A percentile compares a stretch with the other conserved stretches of the same genome.
Conservation (phyloP, 2,888 invertebrate genomes). For the Nomada goodeniana region DNA sequence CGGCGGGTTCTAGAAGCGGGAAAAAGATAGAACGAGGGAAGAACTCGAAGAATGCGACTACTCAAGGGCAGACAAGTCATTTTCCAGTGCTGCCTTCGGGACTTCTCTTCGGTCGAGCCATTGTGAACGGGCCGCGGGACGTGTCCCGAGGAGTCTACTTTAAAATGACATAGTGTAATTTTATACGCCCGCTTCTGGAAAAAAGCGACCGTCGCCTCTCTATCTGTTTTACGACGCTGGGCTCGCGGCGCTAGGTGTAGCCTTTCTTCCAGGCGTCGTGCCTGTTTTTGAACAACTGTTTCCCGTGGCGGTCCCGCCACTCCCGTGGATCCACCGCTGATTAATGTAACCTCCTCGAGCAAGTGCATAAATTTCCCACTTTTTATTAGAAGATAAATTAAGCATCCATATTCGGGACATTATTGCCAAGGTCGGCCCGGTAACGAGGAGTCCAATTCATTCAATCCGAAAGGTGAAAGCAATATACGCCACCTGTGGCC, state of each 20-base stretch:
- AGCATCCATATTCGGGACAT: too few relatives aligned
- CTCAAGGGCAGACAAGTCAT: slow-evolving; percentile 61
- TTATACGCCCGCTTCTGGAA: slow-evolving; percentile 70
- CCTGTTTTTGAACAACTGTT: neutral
- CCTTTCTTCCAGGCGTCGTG: slow-evolving; percentile 26
- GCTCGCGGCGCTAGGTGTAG: slow-evolving; percentile 39
- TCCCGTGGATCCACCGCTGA: neutral
- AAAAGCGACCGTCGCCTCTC: slow-evolving; percentile 12
- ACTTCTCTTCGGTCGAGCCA: slow-evolving; percentile 28
- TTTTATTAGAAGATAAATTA: neutral
- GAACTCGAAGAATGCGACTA: slow-evolving; percentile 59
- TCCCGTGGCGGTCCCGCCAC: neutral
- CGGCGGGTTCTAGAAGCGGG: neutral
- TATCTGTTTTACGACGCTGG: slow-evolving; percentile 35
- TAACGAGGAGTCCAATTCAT: neutral
- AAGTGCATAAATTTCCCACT: neutral
- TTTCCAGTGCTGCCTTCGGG: slow-evolving; percentile 50
- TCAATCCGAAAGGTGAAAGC: neutral
- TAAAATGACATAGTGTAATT: slow-evolving; percentile 73
- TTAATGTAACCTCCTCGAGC: neutral
- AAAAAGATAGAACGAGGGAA: slow-evolving; percentile 40
- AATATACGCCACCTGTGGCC: too few relatives aligned
- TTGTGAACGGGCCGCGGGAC: slow-evolving; percentile 68
- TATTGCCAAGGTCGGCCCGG: too few relatives aligned
- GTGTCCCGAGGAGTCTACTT: slow-evolving; percentile 54